Conservation (phyloP, 2,797 vertebrate genomes). For the Odontamblyopus lacepedii region DNA sequence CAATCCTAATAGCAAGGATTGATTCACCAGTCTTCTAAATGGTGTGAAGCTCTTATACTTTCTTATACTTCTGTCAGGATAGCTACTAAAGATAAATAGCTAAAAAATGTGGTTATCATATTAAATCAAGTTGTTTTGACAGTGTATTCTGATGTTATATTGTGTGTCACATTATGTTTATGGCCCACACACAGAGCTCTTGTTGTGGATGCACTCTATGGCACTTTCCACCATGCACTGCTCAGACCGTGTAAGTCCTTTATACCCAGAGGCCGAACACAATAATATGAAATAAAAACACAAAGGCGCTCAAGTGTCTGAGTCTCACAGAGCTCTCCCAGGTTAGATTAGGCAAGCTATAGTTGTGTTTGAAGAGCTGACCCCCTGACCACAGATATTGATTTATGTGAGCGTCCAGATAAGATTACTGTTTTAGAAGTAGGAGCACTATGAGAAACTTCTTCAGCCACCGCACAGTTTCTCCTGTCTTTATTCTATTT, state of each 20-base stretch:
- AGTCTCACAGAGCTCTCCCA: conserved; percentile 38
- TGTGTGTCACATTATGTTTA: not conserved
- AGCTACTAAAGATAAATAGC: not conserved
- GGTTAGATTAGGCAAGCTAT: conserved; percentile 38
- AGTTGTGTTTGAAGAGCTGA: conserved; percentile 29
- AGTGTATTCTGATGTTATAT: not conserved
- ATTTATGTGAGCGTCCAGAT: conserved; percentile 37
- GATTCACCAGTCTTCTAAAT: not conserved
- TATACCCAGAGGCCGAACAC: conserved; percentile 23
- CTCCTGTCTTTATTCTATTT: not conserved
- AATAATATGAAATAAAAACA: conserved; percentile 43
- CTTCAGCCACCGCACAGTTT: not conserved
- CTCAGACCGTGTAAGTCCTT: conserved; percentile 21
- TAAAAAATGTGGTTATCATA: too few species aligned
- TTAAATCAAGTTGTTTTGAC: too few species aligned
- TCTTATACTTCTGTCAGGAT: not conserved
- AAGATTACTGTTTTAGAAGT: conserved; percentile 17
- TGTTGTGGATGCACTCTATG: conserved; percentile 6
- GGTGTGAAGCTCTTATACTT: not conserved
- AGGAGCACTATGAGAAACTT: not conserved
- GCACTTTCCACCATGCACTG: conserved; percentile 2
- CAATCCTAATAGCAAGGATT: too few species aligned
- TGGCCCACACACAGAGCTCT: not conserved
- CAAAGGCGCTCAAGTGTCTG: conserved; percentile 20
- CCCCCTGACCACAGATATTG: conserved; percentile 37